Evolutionary conservation across 2,113 vertebrate genomes (phyloP).

Genomic region (Rousettus leschenaultii): DNA sequence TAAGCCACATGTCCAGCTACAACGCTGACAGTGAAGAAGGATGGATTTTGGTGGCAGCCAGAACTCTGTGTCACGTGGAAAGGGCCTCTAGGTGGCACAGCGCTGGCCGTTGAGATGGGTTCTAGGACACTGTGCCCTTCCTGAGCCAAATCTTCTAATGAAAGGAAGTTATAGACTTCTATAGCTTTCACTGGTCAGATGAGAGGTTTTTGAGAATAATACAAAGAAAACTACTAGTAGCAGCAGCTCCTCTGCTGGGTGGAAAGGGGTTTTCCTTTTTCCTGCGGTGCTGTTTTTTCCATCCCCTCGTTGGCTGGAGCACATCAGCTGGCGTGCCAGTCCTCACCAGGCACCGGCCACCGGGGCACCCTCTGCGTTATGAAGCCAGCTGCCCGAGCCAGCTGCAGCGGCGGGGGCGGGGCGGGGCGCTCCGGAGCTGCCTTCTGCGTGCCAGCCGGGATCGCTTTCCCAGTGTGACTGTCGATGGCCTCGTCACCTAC

Average conservation of each 20-base stretch:
- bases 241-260: neutral
- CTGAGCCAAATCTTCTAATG: neutral
- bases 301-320: neutral
- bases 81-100: neutral
- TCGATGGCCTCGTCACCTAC: neutral
- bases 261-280: neutral
- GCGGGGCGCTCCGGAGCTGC: neutral
- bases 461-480: neutral
- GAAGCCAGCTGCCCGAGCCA: fast-evolving
- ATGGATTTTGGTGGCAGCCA: neutral
- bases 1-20: neutral
- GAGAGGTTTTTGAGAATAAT: neutral
- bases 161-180: neutral
- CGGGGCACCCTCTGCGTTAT: neutral
- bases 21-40: neutral
- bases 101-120: neutral
- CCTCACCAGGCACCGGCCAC: neutral
- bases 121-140: neutral
- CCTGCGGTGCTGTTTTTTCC: neutral
- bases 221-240: neutral
- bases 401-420: fast-evolving
- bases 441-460: neutral
- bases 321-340: neutral
- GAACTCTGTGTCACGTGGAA: neutral
- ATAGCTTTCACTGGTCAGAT: neutral